A percentile compares a stretch with the other conserved stretches of the same genome.
These are phyloP conservation scores for Percopsis transmontana DNA, from an alignment of 2,113 vertebrate genomes.

Conservation along the genomic window DNA sequence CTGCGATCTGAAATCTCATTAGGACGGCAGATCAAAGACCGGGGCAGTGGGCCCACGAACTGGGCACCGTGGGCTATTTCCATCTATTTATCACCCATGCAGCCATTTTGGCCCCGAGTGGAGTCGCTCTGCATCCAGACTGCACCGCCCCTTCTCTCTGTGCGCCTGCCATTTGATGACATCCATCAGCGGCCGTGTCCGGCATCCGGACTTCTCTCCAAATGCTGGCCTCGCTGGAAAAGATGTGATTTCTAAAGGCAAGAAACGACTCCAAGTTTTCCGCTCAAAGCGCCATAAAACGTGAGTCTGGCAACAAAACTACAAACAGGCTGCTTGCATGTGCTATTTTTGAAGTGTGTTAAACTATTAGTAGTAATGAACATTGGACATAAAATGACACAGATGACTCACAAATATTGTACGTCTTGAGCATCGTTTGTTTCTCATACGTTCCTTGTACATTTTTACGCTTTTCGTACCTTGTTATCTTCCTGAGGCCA, in stretches of 20 bases:
- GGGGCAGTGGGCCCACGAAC: conserved; percentile 58
- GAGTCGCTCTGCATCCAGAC: conserved; percentile 59
- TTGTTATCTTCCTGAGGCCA: too few relatives aligned
- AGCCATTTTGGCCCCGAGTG: conserved; percentile 59
- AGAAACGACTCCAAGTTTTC: conserved; percentile 11
- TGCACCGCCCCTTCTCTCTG: conserved; percentile 53
- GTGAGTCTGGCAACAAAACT: neutral
- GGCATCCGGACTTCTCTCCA: conserved; percentile 6
- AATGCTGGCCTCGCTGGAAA: conserved; percentile 38
- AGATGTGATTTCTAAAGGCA: conserved; percentile 9
- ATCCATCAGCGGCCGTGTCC: conserved; percentile 31
- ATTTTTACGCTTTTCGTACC: too few relatives aligned
- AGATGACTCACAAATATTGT: too few relatives aligned
- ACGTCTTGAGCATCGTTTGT: too few relatives aligned
- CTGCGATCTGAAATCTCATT: conserved; percentile 73
- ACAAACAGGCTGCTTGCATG: neutral
- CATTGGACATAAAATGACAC: too few relatives aligned
- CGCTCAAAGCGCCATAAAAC: neutral
- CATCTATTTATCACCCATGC: conserved; percentile 62
- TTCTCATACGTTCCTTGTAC: too few relatives aligned
- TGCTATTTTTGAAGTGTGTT: neutral
- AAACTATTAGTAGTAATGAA: too few relatives aligned
- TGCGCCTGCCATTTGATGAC: conserved; percentile 51
- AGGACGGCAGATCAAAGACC: conserved; percentile 73
- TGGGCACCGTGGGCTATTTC: conserved; percentile 65